phyloP scores from a whole-genome alignment of 2,888 invertebrate species.

The Proisotoma minuta region DNA sequence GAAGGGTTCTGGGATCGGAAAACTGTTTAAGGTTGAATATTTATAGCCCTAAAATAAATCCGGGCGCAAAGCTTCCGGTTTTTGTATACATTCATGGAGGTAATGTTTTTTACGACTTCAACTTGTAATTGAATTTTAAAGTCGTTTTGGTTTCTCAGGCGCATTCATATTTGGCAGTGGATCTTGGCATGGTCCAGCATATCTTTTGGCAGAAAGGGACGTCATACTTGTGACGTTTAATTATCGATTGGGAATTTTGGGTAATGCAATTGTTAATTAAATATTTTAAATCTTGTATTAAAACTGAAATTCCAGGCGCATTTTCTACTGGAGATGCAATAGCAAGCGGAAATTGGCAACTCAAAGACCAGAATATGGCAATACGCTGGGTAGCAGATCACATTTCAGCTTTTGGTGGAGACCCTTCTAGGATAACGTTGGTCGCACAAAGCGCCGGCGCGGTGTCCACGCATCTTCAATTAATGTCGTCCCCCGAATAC shows the following conservation, averaged over 20 bases:
- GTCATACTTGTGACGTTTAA: slow-evolving; percentile 29
- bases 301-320: slow-evolving; percentile 21
- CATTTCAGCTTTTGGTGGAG: slow-evolving; percentile 25
- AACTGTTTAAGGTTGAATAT: slow-evolving; percentile 27
- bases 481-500: slow-evolving; percentile 22
- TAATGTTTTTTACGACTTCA: no score
- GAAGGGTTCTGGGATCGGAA: slow-evolving; percentile 20
- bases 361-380: slow-evolving; percentile 8
- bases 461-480: slow-evolving; percentile 33
- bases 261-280: not conserved
- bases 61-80: slow-evolving; percentile 22
- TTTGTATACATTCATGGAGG: slow-evolving; percentile 34
- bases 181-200: slow-evolving; percentile 19
- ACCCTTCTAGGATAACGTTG: slow-evolving; percentile 17
- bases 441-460: slow-evolving; percentile 22
- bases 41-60: slow-evolving; percentile 19
- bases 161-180: slow-evolving; percentile 27
- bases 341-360: slow-evolving; percentile 12
- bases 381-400: slow-evolving; percentile 15
- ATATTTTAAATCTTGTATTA: not conserved
- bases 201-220: slow-evolving; percentile 19
- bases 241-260: slow-evolving; percentile 16
- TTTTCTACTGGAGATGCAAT: slow-evolving; percentile 20
- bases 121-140: not conserved
- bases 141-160: slow-evolving; percentile 12